Base-by-base conservation (phyloP, 2,113 vertebrate species). In the Hippocampus zosterae region DNA sequence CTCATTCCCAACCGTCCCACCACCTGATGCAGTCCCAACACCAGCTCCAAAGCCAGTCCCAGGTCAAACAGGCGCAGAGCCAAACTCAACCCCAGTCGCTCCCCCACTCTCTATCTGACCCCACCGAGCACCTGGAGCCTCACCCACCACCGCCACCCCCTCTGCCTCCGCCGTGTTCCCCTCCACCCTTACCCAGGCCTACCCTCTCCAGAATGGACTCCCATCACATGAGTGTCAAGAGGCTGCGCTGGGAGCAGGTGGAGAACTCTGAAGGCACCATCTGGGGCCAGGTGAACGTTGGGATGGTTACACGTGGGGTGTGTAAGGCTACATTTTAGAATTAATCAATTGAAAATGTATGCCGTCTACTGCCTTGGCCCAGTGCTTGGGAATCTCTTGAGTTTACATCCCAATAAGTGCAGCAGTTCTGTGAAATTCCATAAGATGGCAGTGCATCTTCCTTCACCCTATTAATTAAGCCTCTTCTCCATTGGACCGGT, bases 241-340 rank as follows among this genome's bases (percentile, higher is more conserved):
- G 96, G 70, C 90, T 99, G 75, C 94, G 96, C n/a, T 99, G 96
- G 96, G 96, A 98, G 86, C 97, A 98, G 80, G 95, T 99, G 90
- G 96, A 98, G 84, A 97, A 98, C 85, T 98, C 96, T 0, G 97
- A 99, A 80, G 97, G 97, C 53, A 99, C 97, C 48, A 99, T 99
- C 84, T 99, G 97, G 97, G 97, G 97, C 5, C 96, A 98, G 94
- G 96, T 97, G 85, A 18, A 33, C 19, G 37, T 8, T n/a, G 18
- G 25, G 33, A 15, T 8, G 3, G 23, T 60, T 15, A 13, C 57
- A 60, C 4, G 21, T 60, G 25, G 23, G 29, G 16, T 9, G 19
- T 19, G 25, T 15, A 59, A 60, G 23, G 25, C 57, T 16, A 18
- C 57, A 16, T 60, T 18, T 60, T 2, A 18, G 11, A 29, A 16